Conservation (phyloP, 2,888 invertebrate species). For the Andrena trimmerana region DNA sequence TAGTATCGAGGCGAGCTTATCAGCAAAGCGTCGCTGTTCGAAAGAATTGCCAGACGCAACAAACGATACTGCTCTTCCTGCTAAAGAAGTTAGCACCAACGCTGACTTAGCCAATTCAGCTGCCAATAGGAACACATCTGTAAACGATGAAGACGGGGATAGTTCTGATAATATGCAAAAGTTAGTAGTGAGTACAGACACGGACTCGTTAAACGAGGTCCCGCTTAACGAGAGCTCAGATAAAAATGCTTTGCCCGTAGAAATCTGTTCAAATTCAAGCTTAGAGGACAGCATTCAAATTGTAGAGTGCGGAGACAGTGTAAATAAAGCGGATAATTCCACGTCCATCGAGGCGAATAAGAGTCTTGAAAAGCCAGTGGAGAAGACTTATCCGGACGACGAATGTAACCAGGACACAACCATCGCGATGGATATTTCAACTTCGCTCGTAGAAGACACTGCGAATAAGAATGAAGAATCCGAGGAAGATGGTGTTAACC, state of each 20-base stretch:
- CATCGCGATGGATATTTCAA: not conserved
- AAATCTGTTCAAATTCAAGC: slow-evolving; percentile 9
- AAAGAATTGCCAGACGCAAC: slow-evolving; percentile 23
- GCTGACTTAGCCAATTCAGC: not conserved
- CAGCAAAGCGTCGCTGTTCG: slow-evolving; percentile 18
- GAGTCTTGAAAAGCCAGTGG: not conserved
- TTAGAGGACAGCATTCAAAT: not conserved
- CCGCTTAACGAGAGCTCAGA: not conserved
- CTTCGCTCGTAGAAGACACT: not conserved
- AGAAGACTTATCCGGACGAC: not conserved
- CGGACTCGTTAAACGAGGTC: slow-evolving; percentile 8
- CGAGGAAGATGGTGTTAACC: not conserved
- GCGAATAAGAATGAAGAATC: not conserved
- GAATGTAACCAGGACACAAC: not conserved
- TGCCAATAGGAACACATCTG: not conserved
- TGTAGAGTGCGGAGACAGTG: slow-evolving; percentile 27
- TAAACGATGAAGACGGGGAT: not conserved
- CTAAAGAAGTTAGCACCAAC: not conserved
- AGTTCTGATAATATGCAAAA: slow-evolving; percentile 16
- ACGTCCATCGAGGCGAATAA: not conserved
- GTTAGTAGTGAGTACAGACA: slow-evolving; percentile 1
- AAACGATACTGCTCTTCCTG: not conserved
- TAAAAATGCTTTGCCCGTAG: not conserved
- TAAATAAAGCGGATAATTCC: not conserved
- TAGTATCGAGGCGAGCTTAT: slow-evolving; percentile 3